These are phyloP conservation scores for Anastatus disparis DNA, from an alignment of 1,140 invertebrate species.

Conservation along the genomic window DNA sequence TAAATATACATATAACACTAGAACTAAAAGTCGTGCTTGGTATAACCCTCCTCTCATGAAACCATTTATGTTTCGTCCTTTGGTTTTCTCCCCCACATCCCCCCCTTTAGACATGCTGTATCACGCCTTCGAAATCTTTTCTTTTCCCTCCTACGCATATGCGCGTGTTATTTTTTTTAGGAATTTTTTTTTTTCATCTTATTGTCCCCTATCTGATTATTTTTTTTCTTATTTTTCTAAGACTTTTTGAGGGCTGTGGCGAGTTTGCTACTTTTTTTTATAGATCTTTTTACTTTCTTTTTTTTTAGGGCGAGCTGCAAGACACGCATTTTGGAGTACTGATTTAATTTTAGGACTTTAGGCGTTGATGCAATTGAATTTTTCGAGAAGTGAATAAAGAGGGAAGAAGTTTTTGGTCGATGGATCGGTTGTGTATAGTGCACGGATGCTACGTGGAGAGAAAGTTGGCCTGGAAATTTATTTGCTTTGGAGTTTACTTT, in stretches of 20 bases:
- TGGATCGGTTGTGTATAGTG: no score
- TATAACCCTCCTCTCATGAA: no score
- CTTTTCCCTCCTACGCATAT: no score
- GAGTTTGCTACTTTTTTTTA: background rate
- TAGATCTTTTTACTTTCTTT: background rate
- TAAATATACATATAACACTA: background rate
- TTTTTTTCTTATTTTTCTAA: background rate
- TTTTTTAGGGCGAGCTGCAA: background rate
- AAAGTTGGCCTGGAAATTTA: background rate
- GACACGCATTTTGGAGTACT: background rate
- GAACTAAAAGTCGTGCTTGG: no score
- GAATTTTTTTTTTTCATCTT: background rate
- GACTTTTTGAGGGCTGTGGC: background rate
- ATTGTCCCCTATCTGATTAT: background rate
- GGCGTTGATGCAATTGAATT: slow-evolving; percentile 1
- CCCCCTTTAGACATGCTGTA: no score
- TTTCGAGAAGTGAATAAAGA: background rate
- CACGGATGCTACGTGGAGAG: no score
- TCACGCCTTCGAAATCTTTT: no score
- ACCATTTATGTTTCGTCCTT: background rate
- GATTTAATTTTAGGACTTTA: slow-evolving; percentile 1
- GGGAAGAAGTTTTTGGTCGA: background rate
- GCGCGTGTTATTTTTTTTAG: no score
- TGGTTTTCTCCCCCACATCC: no score
- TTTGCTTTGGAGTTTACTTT: background rate